phyloP scores from a whole-genome alignment of 2,888 invertebrate genomes.

The Priocnemis perturbator region DNA sequence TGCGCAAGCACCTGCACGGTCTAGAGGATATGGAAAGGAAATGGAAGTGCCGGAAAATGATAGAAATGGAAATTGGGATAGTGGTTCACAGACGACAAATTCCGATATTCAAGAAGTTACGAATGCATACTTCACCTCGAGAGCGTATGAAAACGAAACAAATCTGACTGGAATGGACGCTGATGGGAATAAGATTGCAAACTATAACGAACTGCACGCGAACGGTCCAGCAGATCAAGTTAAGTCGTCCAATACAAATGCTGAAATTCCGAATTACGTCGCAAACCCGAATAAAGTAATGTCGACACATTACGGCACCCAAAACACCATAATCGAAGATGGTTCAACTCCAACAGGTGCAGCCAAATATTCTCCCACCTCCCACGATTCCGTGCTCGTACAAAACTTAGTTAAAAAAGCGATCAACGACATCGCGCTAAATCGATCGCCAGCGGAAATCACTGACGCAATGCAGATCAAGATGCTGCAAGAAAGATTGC shows the following conservation, averaged over 20 bases:
- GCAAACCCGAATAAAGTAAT: too few relatives aligned
- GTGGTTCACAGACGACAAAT: conserved; percentile 5
- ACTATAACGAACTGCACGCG: background rate
- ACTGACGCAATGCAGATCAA: too few relatives aligned
- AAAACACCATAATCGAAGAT: background rate
- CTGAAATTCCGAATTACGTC: background rate
- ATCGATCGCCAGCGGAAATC: background rate
- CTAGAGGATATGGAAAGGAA: too few relatives aligned
- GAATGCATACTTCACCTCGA: conserved; percentile 36
- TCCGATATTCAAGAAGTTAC: conserved; percentile 37
- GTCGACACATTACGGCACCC: too few relatives aligned
- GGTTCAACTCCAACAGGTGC: conserved; percentile 5
- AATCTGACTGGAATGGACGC: too few relatives aligned
- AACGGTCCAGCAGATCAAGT: background rate
- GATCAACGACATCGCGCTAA: conserved; percentile 55
- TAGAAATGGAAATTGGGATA: too few relatives aligned
- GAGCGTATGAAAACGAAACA: conserved; percentile 18
- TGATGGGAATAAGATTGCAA: conserved; percentile 1
- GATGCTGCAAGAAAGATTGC: conserved; percentile 28
- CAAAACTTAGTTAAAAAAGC: conserved; percentile 52
- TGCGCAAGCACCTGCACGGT: too few relatives aligned
- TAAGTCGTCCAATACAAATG: background rate
- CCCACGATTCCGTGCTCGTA: conserved; percentile 37
- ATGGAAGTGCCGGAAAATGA: too few relatives aligned
- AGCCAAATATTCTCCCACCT: conserved; percentile 23